phyloP scores from a whole-genome alignment of 2,113 vertebrate genomes.

The pig (Sus scrofa) region T2T-Sscrofa CM000812.6:287015001-287015500 shows the following conservation, averaged over 20 bases:
- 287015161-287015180: not conserved
- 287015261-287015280: fast-evolving
- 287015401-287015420: not conserved
- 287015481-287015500: not conserved
- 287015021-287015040: not conserved
- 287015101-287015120: not conserved
- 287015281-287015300: not conserved
- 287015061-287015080: no score
- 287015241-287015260: not conserved
- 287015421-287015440: not conserved
- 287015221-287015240: fast-evolving
- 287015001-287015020: not conserved
- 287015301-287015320: not conserved
- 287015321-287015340: not conserved
- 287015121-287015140: not conserved
- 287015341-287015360: not conserved
- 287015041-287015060: not conserved
- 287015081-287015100: not conserved
- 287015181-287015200: not conserved
- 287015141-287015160: not conserved
- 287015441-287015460: not conserved
- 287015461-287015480: not conserved
- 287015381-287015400: not conserved
- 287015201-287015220: not conserved
- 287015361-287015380: not conserved